Conservation (phyloP, 2,797 vertebrate genomes). For the Onychomys leucogaster region DNA sequence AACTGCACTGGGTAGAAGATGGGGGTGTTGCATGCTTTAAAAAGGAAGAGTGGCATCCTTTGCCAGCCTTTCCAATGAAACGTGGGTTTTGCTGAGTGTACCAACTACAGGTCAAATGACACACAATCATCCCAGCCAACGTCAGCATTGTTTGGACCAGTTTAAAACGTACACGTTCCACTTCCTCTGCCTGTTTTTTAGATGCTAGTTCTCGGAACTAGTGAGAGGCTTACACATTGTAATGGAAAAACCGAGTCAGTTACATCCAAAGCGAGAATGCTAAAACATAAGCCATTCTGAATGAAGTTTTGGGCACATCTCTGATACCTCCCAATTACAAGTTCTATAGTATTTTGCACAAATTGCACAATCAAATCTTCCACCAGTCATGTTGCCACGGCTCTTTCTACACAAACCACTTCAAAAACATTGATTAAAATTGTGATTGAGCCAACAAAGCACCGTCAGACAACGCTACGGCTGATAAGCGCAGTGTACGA, state of each 20-base stretch:
- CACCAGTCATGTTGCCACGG: background rate
- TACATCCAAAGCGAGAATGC: constrained; percentile 19
- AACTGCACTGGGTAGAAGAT: background rate
- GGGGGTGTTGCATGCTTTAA: background rate
- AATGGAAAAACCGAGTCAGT: constrained; percentile 10
- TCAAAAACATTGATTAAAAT: constrained; percentile 44
- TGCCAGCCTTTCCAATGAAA: background rate
- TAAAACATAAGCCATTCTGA: constrained; percentile 21
- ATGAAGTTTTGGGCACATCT: constrained; percentile 12
- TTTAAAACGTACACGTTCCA: constrained; percentile 7
- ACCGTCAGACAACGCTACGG: constrained; percentile 50
- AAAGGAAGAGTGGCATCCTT: background rate
- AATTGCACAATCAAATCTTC: constrained; percentile 38
- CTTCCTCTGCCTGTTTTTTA: background rate
- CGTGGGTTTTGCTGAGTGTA: background rate
- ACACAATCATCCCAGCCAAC: background rate
- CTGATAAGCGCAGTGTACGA: background rate
- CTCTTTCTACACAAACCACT: constrained; percentile 52
- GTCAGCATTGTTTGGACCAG: background rate
- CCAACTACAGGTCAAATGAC: background rate
- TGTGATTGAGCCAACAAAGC: constrained; percentile 55
- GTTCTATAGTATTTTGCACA: constrained; percentile 45
- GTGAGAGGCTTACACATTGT: constrained; percentile 20
- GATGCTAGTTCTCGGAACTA: constrained; percentile 12
- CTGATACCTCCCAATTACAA: constrained; percentile 10